Base-by-base conservation (phyloP, 2,797 vertebrate species). In the Spinibarbus caldwelli region DNA sequence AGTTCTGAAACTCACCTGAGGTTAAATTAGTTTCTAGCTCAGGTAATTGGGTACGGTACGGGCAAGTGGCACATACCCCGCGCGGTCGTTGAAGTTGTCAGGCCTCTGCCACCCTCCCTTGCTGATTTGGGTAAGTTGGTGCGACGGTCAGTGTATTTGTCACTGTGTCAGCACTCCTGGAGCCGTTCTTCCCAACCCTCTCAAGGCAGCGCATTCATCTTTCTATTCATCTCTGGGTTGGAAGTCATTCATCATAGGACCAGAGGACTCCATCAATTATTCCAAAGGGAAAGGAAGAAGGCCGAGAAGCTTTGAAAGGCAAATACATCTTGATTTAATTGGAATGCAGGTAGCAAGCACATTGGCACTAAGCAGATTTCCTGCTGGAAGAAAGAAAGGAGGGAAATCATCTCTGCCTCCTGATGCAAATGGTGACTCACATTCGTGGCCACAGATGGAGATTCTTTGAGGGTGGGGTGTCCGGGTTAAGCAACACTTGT, bases 301-400 rank as follows among this genome's bases (percentile, higher is more conserved):
- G 93, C 91, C 90, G 91, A 89, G 90, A 92, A 85, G 88, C 90
- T 94, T 94, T 95, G 93, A 94, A 96, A 95, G 95, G 94, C 93
- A 95, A 95, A 96, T 95, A 94, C 92, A 94, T 95, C 94, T 95
- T 95, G 93, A 95, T 95, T 95, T 96, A 95, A 96, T 95, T 95
- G 94, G 94, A 94, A 94, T 93, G 92, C 90, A 92, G 93, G 92
- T 93, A 93, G 89, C 78, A 73, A 91, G 89, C 91, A 90, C 92
- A 90, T 78, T 78, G 89, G 91, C 88, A 88, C 92, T 90, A 91
- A 93, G 92, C 88, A 94, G 88, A 94, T 93, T 92, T 93, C 90
- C 92, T 90, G 83, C 84, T 86, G 91, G 92, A 91, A 92, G 92
- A 86, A 90, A 78, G 78, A 36, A 80, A 67, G 89, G 76, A 86